Percentiles rank a stretch among this genome's conserved stretches.
Conservation (phyloP, 2,797 vertebrate species). For the Novumbra hubbsi region DNA sequence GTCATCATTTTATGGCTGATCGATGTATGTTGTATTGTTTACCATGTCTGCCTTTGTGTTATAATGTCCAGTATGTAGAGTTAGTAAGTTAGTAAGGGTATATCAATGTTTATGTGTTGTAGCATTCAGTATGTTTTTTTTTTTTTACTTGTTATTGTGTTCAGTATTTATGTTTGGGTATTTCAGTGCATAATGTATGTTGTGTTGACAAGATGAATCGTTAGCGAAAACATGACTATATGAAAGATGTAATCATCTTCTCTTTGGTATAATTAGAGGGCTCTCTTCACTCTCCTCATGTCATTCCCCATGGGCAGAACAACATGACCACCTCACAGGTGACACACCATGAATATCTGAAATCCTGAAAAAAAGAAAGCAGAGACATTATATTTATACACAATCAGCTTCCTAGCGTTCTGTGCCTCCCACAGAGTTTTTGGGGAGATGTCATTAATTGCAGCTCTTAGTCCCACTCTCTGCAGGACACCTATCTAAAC, state of each 20-base stretch:
- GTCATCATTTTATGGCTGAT: no score
- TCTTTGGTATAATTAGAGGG: constrained; percentile 49
- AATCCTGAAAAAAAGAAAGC: constrained; percentile 26
- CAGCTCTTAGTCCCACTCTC: neutral
- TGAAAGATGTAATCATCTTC: constrained; percentile 32
- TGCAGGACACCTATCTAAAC: constrained; percentile 26
- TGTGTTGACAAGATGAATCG: neutral
- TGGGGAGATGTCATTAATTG: constrained; percentile 50
- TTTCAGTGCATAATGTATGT: neutral
- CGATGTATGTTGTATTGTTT: no score
- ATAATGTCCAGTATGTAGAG: neutral
- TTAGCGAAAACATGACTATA: neutral
- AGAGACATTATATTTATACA: constrained; percentile 31
- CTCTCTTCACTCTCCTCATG: constrained; percentile 40
- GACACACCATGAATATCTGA: constrained; percentile 25
- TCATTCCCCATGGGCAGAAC: constrained; percentile 29
- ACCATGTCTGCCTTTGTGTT: constrained; percentile 7
- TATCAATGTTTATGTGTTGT: neutral
- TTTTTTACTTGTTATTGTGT: constrained; percentile 15
- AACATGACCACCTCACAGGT: constrained; percentile 37
- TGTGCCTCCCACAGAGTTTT: constrained; percentile 31
- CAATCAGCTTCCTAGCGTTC: neutral
- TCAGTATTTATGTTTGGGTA: neutral
- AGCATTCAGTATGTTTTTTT: constrained; percentile 20
- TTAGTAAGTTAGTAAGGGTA: neutral